These are phyloP conservation scores for Alauda arvensis DNA, from an alignment of 2,797 vertebrate species.

Conservation along the genomic window DNA sequence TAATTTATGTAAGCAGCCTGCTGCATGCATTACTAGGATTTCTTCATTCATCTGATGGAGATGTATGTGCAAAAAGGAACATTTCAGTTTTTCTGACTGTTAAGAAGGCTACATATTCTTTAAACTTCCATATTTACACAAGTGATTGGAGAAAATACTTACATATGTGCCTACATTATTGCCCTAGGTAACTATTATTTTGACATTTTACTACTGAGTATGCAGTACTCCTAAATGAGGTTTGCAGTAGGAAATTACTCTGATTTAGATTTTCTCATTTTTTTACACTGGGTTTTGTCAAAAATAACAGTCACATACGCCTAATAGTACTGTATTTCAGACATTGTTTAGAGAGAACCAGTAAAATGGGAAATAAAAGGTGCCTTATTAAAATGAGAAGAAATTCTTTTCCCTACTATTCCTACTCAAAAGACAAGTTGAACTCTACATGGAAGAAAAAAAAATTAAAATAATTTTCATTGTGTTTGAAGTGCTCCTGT, in stretches of 20 bases:
- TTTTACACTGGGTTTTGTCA: not conserved
- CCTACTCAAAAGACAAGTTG: not conserved
- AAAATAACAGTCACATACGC: not conserved
- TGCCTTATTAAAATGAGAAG: not conserved
- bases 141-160: not conserved
- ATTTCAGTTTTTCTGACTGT: not conserved
- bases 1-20: not conserved
- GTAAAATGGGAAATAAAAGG: not conserved
- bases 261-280: not conserved
- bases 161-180: not conserved
- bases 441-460: not conserved
- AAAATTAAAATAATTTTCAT: not conserved
- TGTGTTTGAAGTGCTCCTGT: not conserved
- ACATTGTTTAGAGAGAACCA: not conserved
- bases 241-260: not conserved
- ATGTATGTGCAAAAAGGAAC: not conserved
- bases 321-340: not conserved
- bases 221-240: not conserved
- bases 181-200: not conserved
- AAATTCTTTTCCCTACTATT: not conserved
- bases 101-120: not conserved
- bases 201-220: not conserved
- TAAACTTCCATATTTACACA: not conserved
- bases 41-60: not conserved
- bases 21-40: not conserved